Evolutionary conservation across 2,797 vertebrate species (phyloP), one percentile per base, ranked within the genome.

Genomic region (Sciaenops ocellatus): DNA sequence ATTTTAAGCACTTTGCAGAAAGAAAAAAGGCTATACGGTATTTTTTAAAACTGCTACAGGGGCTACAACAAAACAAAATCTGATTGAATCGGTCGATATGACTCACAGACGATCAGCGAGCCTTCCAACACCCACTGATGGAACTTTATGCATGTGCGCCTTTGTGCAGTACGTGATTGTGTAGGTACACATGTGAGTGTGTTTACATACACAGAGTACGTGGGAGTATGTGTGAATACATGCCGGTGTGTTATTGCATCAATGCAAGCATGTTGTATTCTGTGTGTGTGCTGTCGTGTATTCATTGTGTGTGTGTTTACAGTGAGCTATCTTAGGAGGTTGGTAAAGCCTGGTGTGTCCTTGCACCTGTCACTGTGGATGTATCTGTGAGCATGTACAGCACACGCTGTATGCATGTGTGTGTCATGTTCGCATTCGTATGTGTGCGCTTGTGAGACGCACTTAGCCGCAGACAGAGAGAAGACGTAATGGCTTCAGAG

Each of bases 401-500:
- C 1, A 13, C 17, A 17, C 7, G 42, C 16, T 66, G 47, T 12
- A 66, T 63, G 52, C 47, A 67, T 4, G 11, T 15, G 44, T 22
- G 34, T 51, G 13, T 34, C 26, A n/a, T 52, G 22, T 69, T 54
- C 34, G 10, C 50, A 28, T 41, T 8, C 30, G 9, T 28, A 3
- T 44, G 11, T 38, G 24, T 18, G 8, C 8, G 11, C 20, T 5
- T n/a, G 20, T 16, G 24, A 46, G n/a, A 59, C 74, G 57, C 22
- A 62, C 54, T 28, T 42, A 16, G 15, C 42, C 64, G 34, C 44
- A 65, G 12, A 54, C 16, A 13, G 17, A 59, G 42, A 46, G 42
- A 57, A 41, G 50, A 59, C 5, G 6, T 52, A 64, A 68, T 26
- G 48, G 73, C 71, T n/a, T 54, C 69, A 50, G 51, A 42, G 61